phyloP scores from a whole-genome alignment of 92 coral and sea anemone genomes.

The Phenganax subtilis region DNA sequence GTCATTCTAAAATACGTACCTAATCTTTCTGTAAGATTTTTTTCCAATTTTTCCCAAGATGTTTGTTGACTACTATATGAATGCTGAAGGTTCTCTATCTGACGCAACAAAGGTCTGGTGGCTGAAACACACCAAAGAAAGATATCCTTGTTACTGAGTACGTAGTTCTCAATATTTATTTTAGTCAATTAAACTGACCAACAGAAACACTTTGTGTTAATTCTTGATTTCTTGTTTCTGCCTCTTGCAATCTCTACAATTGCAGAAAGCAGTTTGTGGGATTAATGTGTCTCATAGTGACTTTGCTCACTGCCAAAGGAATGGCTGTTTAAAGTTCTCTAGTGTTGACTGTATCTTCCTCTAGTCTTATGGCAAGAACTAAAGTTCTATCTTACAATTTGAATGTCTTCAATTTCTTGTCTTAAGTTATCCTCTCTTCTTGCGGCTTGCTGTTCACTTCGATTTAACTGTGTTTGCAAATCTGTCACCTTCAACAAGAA shows the following conservation, averaged over 20 bases:
- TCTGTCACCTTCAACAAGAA: conserved; percentile 57
- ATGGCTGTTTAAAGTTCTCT: too few species aligned
- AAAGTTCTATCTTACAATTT: conserved; percentile 55
- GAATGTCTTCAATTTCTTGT: conserved; percentile 84
- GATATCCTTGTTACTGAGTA: background rate
- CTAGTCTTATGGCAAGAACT: background rate
- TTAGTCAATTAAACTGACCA: conserved; percentile 47
- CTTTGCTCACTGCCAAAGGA: too few species aligned
- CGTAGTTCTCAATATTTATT: background rate
- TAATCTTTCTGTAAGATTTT: conserved; percentile 81
- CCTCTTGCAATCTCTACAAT: conserved; percentile 88
- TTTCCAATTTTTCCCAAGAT: conserved; percentile 93
- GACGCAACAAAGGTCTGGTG: conserved; percentile 90
- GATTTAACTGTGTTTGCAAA: conserved; percentile 71
- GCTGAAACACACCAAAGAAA: conserved; percentile 52
- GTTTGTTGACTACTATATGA: conserved; percentile 83
- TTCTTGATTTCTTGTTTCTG: conserved; percentile 87
- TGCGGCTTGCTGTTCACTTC: conserved; percentile 77
- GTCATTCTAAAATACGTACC: conserved; percentile 41
- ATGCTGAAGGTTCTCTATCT: conserved; percentile 91
- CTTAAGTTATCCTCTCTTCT: conserved; percentile 89
- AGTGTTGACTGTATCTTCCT: too few species aligned
- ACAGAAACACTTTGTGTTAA: conserved; percentile 80
- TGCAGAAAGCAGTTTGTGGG: background rate
- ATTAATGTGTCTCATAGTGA: too few species aligned